phyloP scores from a whole-genome alignment of 2,113 vertebrate genomes.

The Prochilodus magdalenae region DNA sequence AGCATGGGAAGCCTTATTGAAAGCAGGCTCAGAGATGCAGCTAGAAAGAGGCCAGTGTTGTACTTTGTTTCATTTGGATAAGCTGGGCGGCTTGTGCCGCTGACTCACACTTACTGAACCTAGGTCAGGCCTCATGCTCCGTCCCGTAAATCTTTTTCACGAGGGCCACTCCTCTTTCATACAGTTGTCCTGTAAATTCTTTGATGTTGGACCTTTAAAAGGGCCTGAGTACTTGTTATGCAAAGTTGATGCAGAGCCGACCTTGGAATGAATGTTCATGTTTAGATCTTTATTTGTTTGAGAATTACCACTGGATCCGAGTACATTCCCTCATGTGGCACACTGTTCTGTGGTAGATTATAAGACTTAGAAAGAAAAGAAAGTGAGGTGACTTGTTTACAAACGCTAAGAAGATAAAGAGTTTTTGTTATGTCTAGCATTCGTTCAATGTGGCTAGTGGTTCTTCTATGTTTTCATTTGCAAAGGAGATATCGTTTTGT shows the following conservation, averaged over 20 bases:
- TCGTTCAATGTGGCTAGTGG: slow-evolving; percentile 19
- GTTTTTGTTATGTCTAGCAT: slow-evolving; percentile 60
- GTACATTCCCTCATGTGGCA: slow-evolving; percentile 41
- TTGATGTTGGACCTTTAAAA: slow-evolving; percentile 68
- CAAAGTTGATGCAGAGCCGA: slow-evolving; percentile 58
- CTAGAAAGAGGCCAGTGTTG: slow-evolving; percentile 63
- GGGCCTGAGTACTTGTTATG: slow-evolving; percentile 57
- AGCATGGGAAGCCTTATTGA: slow-evolving; percentile 71
- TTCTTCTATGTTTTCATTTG: not conserved
- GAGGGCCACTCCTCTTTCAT: slow-evolving; percentile 63
- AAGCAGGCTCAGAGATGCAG: slow-evolving; percentile 74
- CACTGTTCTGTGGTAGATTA: slow-evolving; percentile 35
- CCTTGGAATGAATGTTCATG: slow-evolving; percentile 57
- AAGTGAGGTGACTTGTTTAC: slow-evolving; percentile 58
- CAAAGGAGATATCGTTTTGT: slow-evolving; percentile 1
- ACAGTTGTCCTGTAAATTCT: slow-evolving; percentile 68
- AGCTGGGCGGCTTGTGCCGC: slow-evolving; percentile 57
- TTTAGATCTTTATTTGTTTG: slow-evolving; percentile 52
- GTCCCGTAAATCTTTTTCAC: slow-evolving; percentile 71
- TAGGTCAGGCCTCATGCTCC: slow-evolving; percentile 61
- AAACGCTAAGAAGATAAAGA: slow-evolving; percentile 60
- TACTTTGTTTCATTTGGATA: slow-evolving; percentile 72
- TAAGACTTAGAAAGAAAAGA: slow-evolving; percentile 38
- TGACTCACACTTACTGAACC: slow-evolving; percentile 63
- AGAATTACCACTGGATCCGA: not conserved